phyloP scores from a whole-genome alignment of 2,113 vertebrate genomes.

The Hemiscyllium ocellatum region DNA sequence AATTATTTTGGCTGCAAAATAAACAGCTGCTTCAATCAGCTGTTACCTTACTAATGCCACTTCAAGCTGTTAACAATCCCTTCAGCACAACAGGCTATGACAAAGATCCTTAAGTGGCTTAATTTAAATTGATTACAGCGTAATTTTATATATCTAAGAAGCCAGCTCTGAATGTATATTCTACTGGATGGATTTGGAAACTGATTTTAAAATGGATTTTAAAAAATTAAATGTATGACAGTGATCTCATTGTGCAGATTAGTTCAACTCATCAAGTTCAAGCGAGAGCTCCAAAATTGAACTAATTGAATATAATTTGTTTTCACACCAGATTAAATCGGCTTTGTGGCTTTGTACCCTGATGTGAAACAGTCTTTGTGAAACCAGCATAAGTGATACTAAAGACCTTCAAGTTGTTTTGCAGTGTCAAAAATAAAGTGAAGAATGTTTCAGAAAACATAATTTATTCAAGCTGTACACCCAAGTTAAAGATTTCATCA shows the following conservation, averaged over 20 bases:
- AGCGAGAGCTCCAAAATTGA: not conserved
- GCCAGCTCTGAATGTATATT: not conserved
- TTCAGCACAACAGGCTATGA: not conserved
- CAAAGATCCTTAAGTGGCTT: not conserved
- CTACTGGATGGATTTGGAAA: not conserved
- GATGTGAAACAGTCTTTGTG: not conserved
- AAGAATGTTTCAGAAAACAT: not conserved
- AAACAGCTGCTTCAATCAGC: slow-evolving; percentile 17
- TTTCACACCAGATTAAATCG: not conserved
- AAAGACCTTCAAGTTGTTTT: not conserved
- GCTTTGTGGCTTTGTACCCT: not conserved
- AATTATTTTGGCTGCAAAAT: slow-evolving; percentile 9
- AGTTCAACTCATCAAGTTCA: not conserved
- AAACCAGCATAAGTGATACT: not conserved
- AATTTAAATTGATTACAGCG: not conserved
- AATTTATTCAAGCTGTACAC: not conserved
- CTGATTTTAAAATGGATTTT: not conserved
- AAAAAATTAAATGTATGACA: not conserved
- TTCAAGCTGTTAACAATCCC: not conserved
- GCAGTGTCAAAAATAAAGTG: not conserved
- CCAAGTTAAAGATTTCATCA: not conserved
- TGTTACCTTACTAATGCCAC: not conserved
- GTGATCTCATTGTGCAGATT: not conserved
- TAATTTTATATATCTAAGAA: not conserved
- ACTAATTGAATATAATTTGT: not conserved